Base-by-base conservation (phyloP, 2,797 vertebrate genomes). In the Lutjanus campechanus region DNA sequence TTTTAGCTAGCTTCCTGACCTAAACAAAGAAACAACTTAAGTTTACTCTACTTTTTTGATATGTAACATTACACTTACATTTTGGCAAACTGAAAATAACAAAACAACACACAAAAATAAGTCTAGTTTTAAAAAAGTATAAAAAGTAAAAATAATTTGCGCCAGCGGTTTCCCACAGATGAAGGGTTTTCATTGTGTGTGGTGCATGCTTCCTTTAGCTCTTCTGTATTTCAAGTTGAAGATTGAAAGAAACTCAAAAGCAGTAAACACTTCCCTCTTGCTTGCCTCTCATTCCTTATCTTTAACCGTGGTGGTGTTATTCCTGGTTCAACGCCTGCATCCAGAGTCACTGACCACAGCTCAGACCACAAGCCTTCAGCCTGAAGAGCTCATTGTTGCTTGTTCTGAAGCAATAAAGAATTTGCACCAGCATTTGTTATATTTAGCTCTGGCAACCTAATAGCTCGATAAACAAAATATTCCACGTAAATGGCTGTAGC, bases 211-310 rank as follows among this genome's bases (percentile, higher is more conserved):
- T 72, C 54, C 19, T 25, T 29, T 0, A 46, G 17, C 67, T 54
- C 4, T 8, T 44, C 17, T 41, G 50, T 59, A 46, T 73, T 16
- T 16, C 25, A 25, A 25, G 25, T 25, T 25, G 11, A 43, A 68
- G 8, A 61, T 25, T 50, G 29, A 79, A 49, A 77, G 64, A 54
- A 44, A 51, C 29, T 72, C 40, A 67, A 58, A 55, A 16, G 55
- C 13, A 60, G 8, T 71, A 43, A 77, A 61, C 43, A 16, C n/a
- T 11, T 55, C 58, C 58, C 46, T 58, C 58, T 53, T 58, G 40
- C 41, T 41, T 36, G 22, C 46, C 17, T 55, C 49, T 59, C 59
- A 7, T 40, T 69, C 63, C 12, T 76, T 7, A 29, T 63, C 36
- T 50, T 9, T 5, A 16, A 47, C 8, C n/a, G 43, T 8, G 22